Evolutionary conservation across 2,113 vertebrate species (phyloP).

Genomic region (Lethenteron reissneri): DNA sequence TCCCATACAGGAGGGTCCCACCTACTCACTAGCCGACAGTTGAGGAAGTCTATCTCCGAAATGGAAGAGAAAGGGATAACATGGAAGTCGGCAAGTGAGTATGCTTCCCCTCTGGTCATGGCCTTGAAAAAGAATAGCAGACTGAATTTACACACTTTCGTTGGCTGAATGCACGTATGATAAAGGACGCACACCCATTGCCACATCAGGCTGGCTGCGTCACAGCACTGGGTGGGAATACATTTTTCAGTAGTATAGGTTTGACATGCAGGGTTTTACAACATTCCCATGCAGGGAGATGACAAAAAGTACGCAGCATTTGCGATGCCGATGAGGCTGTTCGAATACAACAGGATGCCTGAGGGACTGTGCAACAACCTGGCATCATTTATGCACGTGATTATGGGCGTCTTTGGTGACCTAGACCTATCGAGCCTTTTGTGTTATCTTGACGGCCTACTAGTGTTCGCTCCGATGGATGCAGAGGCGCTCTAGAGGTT

Average conservation of each 20-base stretch:
- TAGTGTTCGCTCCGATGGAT: slow-evolving; percentile 8
- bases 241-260: slow-evolving; percentile 10
- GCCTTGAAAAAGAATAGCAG: slow-evolving; percentile 10
- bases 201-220: slow-evolving; percentile 9
- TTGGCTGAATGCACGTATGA: slow-evolving; percentile 8
- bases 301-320: not conserved
- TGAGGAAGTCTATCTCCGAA: slow-evolving; percentile 1
- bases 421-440: slow-evolving; percentile 9
- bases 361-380: slow-evolving; percentile 6
- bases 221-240: slow-evolving; percentile 3
- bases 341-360: slow-evolving; percentile 8
- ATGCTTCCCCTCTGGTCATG: slow-evolving; percentile 8
- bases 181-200: slow-evolving; percentile 10
- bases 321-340: slow-evolving; percentile 1
- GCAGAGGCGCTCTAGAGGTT: slow-evolving; percentile 1
- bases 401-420: slow-evolving; percentile 8
- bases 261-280: slow-evolving; percentile 9
- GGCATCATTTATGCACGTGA: slow-evolving; percentile 4
- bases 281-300: not conserved
- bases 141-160: slow-evolving; percentile 9
- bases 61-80: slow-evolving; percentile 10
- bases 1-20: slow-evolving; percentile 7
- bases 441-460: slow-evolving; percentile 9
- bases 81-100: slow-evolving; percentile 9
- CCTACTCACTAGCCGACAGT: slow-evolving; percentile 2